Conservation (phyloP, 2,797 vertebrate genomes). For the Spinibarbus caldwelli region DNA sequence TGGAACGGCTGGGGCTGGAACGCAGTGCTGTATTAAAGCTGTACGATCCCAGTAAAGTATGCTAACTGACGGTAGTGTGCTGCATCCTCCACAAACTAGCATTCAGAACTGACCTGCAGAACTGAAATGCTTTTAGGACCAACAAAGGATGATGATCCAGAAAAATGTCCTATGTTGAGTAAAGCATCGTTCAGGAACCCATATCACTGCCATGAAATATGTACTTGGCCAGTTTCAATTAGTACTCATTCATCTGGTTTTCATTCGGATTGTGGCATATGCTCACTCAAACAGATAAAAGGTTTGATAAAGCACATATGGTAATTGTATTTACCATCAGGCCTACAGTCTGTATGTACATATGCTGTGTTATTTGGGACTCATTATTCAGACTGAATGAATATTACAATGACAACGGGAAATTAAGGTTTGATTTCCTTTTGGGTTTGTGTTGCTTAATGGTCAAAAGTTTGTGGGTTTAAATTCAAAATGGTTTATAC, state of each 20-base stretch:
- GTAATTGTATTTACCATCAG: background rate
- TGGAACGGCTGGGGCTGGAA: too few species aligned
- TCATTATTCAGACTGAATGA: background rate
- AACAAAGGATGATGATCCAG: background rate
- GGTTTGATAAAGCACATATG: background rate
- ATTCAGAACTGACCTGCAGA: background rate
- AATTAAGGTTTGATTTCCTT: background rate
- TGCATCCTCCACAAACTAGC: background rate
- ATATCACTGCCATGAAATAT: background rate
- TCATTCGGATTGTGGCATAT: background rate
- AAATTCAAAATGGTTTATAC: background rate
- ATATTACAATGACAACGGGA: background rate
- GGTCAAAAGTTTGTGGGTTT: background rate
- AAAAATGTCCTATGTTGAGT: background rate
- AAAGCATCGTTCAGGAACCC: background rate
- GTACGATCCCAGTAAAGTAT: background rate
- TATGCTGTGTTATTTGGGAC: background rate
- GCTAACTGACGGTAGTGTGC: background rate
- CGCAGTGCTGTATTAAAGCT: background rate
- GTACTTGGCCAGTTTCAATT: background rate
- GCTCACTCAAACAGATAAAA: background rate
- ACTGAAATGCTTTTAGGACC: background rate
- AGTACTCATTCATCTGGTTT: background rate
- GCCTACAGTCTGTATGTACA: background rate
- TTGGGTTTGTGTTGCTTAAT: background rate